A percentile compares a stretch with the other conserved stretches of the same genome.
Conservation (phyloP, 2,113 vertebrate genomes). For the Bungarus multicinctus region DNA sequence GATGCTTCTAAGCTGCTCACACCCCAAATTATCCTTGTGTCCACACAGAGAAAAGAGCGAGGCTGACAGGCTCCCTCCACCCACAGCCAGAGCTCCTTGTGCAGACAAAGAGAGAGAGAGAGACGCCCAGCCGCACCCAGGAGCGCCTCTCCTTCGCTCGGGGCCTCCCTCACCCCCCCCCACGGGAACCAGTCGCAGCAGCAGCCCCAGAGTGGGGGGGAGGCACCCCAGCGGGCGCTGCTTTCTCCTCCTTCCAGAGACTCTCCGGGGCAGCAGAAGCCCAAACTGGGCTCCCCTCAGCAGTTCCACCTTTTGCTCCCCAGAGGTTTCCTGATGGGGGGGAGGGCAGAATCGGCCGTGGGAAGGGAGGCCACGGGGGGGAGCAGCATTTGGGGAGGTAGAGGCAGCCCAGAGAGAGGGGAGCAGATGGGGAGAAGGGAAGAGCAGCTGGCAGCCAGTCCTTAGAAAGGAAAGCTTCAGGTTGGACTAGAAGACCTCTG, state of each 20-base stretch:
- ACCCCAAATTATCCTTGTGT: not conserved
- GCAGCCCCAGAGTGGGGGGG: not conserved
- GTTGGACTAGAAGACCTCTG: not conserved
- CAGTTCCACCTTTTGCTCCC: not conserved
- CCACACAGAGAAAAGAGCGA: not conserved
- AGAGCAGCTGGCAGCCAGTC: not conserved
- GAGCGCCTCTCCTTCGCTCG: not conserved
- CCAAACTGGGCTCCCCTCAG: not conserved
- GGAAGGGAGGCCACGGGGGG: not conserved
- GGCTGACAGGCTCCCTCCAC: not conserved
- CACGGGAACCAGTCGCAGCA: accelerated
- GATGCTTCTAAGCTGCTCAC: not conserved
- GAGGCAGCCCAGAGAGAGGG: not conserved
- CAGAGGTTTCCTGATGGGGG: not conserved
- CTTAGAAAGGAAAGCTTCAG: not conserved
- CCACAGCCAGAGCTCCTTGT: not conserved
- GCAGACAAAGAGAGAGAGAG: not conserved
- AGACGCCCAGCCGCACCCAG: not conserved
- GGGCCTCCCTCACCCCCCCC: not conserved
- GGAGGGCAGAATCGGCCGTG: not conserved
- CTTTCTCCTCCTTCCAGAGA: not conserved
- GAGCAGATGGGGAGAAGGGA: not conserved
- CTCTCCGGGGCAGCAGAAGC: not conserved
- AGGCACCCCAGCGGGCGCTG: too few relatives aligned
- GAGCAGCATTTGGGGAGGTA: not conserved